Conservation (phyloP, 2,797 vertebrate genomes). For the Sebastes flavidus region DNA sequence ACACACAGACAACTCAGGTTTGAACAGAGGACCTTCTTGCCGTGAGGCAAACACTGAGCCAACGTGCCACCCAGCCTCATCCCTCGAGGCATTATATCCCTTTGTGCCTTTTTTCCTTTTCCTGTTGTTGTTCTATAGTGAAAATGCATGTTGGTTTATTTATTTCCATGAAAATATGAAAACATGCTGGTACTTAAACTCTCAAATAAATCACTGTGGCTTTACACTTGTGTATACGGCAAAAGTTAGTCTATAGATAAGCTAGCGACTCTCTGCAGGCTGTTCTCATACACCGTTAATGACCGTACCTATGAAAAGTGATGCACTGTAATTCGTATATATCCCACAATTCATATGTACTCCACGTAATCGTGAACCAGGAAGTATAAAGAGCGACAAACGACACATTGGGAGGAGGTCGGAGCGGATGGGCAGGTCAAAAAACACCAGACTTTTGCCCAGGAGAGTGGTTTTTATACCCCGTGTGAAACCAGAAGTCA, state of each 20-base stretch:
- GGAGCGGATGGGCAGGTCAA: no score
- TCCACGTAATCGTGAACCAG: no score
- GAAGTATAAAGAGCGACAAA: no score
- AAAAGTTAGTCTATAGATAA: background rate
- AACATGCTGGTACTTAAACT: background rate
- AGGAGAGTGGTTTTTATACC: no score
- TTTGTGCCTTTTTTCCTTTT: conserved; percentile 9
- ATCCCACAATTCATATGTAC: no score
- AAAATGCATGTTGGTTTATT: background rate
- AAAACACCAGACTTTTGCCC: no score
- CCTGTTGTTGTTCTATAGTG: background rate
- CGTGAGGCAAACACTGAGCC: conserved; percentile 12
- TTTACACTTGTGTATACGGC: background rate
- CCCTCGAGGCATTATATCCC: background rate
- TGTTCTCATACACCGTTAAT: no score
- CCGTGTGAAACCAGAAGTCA: no score
- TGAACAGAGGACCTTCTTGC: background rate
- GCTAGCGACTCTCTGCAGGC: background rate
- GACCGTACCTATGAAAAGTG: no score
- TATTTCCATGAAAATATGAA: background rate
- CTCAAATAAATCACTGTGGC: background rate
- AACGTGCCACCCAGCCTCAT: background rate
- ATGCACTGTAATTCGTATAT: no score
- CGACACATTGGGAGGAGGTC: no score
- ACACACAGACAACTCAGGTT: background rate